Conservation (phyloP, 2,113 vertebrate genomes). For the Centropus unirufus region DNA sequence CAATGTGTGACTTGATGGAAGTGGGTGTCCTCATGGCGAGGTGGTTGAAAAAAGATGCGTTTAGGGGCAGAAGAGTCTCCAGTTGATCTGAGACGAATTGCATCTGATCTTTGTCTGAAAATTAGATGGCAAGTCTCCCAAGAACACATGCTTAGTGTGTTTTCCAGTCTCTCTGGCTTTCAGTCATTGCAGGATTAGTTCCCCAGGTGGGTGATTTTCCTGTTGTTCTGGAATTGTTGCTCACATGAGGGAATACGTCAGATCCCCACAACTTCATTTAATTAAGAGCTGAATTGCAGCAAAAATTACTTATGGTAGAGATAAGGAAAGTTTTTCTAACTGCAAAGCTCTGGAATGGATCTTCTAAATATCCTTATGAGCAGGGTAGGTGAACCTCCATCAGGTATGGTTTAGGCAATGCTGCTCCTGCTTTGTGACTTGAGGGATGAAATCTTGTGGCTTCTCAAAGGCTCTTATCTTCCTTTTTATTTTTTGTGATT, state of each 20-base stretch:
- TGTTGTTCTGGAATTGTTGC: conserved; percentile 55
- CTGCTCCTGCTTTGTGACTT: neutral
- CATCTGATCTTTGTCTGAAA: conserved; percentile 39
- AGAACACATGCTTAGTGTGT: conserved; percentile 27
- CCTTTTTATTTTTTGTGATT: neutral
- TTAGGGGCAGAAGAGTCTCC: neutral
- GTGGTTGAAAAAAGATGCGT: neutral
- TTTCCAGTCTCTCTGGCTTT: conserved; percentile 48
- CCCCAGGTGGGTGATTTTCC: conserved; percentile 39
- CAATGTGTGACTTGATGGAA: neutral
- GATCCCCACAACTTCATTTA: conserved; percentile 21
- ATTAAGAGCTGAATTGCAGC: conserved; percentile 21
- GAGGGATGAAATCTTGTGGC: neutral
- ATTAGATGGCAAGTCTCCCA: conserved; percentile 41
- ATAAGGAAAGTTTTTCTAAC: neutral
- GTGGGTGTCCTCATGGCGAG: accelerated
- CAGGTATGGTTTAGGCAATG: neutral
- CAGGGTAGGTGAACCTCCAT: neutral
- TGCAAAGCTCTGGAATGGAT: neutral
- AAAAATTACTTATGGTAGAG: conserved; percentile 1
- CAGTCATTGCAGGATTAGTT: conserved; percentile 43
- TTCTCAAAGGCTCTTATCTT: neutral
- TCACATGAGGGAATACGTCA: conserved; percentile 11
- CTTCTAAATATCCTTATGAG: neutral
- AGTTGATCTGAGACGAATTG: conserved; percentile 18